These are phyloP conservation scores for Sarotherodon lohbergeri DNA, from an alignment of 2,113 vertebrate species.

Conservation along the genomic window DNA sequence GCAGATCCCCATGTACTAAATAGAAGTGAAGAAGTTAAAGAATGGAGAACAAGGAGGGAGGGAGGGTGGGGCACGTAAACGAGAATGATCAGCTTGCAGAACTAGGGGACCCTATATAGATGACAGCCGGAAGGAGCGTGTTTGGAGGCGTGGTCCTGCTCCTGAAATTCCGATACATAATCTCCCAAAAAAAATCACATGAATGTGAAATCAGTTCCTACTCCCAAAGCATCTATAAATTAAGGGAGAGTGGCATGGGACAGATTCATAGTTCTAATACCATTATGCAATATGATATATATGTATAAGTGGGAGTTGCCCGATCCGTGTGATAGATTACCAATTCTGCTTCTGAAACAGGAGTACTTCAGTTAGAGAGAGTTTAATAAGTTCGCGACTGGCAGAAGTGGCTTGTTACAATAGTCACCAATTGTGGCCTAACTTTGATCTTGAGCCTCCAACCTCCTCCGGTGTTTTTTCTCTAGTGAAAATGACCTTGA, in stretches of 20 bases:
- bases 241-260: background rate
- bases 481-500: background rate
- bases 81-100: background rate
- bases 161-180: background rate
- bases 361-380: constrained; percentile 26
- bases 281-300: background rate
- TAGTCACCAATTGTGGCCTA: background rate
- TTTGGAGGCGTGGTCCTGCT: background rate
- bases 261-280: background rate
- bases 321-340: constrained; percentile 52
- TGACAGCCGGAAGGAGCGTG: rapidly evolving
- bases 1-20: background rate
- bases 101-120: background rate
- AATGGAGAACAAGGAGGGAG: background rate
- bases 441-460: background rate
- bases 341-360: constrained; percentile 40
- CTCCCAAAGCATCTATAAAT: background rate
- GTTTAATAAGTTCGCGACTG: constrained; percentile 45
- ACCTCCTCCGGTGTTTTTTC: background rate
- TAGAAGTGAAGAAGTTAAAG: background rate
- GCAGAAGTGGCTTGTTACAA: constrained; percentile 41
- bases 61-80: background rate
- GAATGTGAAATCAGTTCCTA: background rate
- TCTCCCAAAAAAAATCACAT: background rate
- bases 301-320: background rate